Evolutionary conservation across 2,113 vertebrate species (phyloP).

Genomic region (Porphyrio hochstetteri): DNA sequence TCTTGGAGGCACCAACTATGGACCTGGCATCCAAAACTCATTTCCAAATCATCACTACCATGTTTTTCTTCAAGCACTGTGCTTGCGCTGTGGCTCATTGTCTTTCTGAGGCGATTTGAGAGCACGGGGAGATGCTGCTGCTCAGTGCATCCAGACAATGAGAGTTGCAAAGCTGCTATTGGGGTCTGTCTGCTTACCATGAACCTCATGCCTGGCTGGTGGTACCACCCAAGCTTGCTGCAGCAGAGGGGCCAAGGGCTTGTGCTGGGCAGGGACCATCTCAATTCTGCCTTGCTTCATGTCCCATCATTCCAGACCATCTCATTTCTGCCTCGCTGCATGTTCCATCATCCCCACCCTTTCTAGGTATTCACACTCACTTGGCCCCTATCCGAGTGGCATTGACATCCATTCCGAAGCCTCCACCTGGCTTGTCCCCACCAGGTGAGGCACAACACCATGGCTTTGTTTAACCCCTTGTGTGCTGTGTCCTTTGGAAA

Average conservation of each 20-base stretch:
- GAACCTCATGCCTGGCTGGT: not conserved
- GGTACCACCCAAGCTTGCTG: not conserved
- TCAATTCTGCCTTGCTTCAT: not conserved
- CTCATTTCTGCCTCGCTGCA: not conserved
- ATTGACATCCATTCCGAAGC: not conserved
- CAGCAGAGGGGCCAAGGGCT: fast-evolving
- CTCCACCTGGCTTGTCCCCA: not conserved
- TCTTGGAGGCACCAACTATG: not conserved
- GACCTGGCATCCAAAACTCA: not conserved
- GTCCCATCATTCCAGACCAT: not conserved
- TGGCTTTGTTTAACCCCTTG: not conserved
- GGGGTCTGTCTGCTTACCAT: not conserved
- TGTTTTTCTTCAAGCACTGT: not conserved
- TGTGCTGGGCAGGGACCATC: not conserved
- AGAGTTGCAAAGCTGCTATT: not conserved
- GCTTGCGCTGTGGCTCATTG: not conserved
- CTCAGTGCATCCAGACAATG: not conserved
- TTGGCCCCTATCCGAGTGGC: not conserved
- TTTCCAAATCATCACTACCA: not conserved
- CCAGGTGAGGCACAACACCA: fast-evolving
- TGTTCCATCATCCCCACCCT: not conserved
- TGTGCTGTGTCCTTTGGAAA: not conserved
- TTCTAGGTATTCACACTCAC: not conserved
- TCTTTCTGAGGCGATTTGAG: not conserved
- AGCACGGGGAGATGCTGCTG: not conserved